These are phyloP conservation scores for Tribolium madens DNA, from an alignment of 1,140 invertebrate species.

Conservation along the genomic window DNA sequence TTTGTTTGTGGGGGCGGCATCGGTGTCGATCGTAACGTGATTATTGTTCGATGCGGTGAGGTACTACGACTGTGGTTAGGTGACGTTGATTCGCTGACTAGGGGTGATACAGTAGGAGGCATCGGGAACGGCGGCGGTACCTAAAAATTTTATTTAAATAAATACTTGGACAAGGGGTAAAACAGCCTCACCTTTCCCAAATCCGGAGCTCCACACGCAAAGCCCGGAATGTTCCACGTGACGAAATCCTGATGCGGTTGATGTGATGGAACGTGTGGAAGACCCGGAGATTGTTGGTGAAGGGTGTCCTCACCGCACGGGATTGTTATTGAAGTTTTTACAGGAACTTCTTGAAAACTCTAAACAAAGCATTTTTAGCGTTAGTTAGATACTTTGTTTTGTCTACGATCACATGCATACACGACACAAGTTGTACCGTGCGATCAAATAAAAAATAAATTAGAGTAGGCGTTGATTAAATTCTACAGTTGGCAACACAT, in stretches of 20 bases:
- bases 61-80: constrained; percentile 72
- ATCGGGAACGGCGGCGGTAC: constrained; percentile 65
- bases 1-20: constrained; percentile 19
- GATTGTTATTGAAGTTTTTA: constrained; percentile 52
- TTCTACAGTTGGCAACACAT: no score
- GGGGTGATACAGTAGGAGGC: constrained; percentile 67
- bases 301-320: constrained; percentile 58
- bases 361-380: not conserved
- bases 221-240: constrained; percentile 65
- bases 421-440: no score
- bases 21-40: constrained; percentile 18
- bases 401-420: no score
- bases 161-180: not conserved
- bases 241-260: constrained; percentile 66
- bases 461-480: no score
- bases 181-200: constrained; percentile 47
- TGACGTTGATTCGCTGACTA: constrained; percentile 71
- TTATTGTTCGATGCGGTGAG: constrained; percentile 68
- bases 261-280: constrained; percentile 65
- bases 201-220: constrained; percentile 67
- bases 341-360: constrained; percentile 49
- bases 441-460: no score
- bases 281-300: constrained; percentile 67
- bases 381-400: no score
- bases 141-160: constrained; percentile 45